These are phyloP conservation scores for Cheilosia variabilis DNA, from an alignment of 2,888 invertebrate species.

Conservation along the genomic window DNA sequence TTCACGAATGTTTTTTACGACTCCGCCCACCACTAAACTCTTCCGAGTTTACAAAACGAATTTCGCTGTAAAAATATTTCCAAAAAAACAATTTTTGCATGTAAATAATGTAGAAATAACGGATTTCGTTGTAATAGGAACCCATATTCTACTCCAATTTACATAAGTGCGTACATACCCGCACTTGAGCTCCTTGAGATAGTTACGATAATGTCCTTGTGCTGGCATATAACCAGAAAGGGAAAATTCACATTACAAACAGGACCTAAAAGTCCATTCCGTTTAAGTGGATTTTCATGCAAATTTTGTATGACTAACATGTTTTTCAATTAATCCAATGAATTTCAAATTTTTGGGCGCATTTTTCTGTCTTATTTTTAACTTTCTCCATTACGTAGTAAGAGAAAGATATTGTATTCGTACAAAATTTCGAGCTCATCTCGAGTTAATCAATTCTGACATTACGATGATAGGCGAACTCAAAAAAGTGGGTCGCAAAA, in stretches of 20 bases:
- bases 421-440: too few species aligned
- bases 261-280: not conserved
- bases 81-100: not conserved
- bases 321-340: constrained; percentile 31
- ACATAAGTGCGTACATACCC: constrained; percentile 1
- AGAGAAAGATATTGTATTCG: too few species aligned
- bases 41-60: too few species aligned
- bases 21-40: too few species aligned
- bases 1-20: too few species aligned
- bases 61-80: not conserved
- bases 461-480: too few species aligned
- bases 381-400: too few species aligned
- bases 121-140: not conserved
- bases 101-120: not conserved
- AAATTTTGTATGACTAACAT: constrained; percentile 18
- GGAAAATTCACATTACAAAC: not conserved
- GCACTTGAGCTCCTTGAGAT: not conserved
- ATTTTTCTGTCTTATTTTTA: not conserved
- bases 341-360: not conserved
- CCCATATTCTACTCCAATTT: constrained; percentile 2
- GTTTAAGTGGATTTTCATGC: constrained; percentile 2
- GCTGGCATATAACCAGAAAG: not conserved
- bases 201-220: constrained; percentile 10
- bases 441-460: too few species aligned
- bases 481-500: too few species aligned